phyloP scores from a whole-genome alignment of 2,113 vertebrate genomes.

The Sturnus vulgaris region DNA sequence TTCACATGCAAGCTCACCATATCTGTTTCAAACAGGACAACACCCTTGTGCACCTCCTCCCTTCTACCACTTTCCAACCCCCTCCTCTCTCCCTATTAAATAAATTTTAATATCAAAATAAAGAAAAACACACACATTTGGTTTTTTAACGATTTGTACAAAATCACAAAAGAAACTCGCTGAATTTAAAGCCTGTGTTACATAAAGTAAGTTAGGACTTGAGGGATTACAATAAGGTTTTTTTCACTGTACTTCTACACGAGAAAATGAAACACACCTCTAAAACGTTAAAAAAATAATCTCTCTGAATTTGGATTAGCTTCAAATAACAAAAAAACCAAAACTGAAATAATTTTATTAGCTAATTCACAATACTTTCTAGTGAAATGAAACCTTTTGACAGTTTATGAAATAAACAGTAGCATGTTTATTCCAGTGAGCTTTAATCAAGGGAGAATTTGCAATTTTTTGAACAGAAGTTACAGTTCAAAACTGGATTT shows the following conservation, averaged over 20 bases:
- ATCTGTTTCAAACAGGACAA: not conserved
- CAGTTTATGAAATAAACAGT: not conserved
- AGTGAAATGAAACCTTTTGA: not conserved
- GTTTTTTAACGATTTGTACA: not conserved
- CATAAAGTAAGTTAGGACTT: not conserved
- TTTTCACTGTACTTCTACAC: not conserved
- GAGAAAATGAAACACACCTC: not conserved
- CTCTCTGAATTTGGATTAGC: not conserved
- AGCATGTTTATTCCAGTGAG: not conserved
- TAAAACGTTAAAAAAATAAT: not conserved
- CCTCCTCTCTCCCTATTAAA: not conserved
- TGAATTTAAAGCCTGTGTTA: not conserved
- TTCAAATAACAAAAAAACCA: not conserved
- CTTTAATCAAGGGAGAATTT: not conserved
- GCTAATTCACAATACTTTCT: not conserved
- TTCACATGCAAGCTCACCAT: not conserved
- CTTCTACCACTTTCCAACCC: not conserved
- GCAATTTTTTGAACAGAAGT: not conserved
- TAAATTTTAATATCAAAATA: not conserved
- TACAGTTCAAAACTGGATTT: not conserved
- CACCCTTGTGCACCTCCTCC: not conserved
- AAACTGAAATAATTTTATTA: not conserved
- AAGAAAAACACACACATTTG: not conserved
- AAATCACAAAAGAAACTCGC: not conserved
- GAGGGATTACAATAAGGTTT: not conserved